Conservation (phyloP, 2,113 vertebrate species). For the human region DNA sequence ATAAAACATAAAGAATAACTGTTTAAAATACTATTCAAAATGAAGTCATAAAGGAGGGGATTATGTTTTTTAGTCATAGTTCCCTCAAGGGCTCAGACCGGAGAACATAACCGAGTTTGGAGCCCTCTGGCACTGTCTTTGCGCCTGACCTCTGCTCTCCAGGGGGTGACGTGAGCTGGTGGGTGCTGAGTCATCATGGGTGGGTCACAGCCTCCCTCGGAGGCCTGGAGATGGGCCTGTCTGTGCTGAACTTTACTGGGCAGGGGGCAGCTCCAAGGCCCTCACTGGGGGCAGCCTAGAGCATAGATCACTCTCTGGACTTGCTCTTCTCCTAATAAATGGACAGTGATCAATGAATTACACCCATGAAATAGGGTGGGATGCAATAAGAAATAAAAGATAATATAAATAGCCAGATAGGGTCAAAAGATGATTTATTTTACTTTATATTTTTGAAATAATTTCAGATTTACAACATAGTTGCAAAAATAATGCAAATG, state of each 20-base stretch:
- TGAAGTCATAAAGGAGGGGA: neutral
- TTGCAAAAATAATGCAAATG: conserved; percentile 34
- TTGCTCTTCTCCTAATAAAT: neutral
- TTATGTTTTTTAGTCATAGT: conserved; percentile 15
- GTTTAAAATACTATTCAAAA: neutral
- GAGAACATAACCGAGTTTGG: neutral
- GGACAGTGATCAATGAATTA: neutral
- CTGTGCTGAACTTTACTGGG: neutral
- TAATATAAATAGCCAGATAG: neutral
- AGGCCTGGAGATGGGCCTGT: neutral
- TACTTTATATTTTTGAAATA: neutral
- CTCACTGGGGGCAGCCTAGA: neutral
- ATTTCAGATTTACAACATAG: conserved; percentile 29
- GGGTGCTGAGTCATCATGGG: neutral
- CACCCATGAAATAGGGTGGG: neutral
- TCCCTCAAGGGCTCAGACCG: neutral
- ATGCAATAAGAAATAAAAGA: neutral
- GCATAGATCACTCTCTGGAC: neutral
- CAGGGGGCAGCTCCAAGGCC: neutral
- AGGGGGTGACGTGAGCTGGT: conserved; percentile 19
- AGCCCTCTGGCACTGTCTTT: neutral
- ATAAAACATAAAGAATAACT: neutral
- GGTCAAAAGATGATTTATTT: neutral
- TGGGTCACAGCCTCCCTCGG: neutral
- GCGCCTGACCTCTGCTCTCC: conserved; percentile 9